Evolutionary conservation across 2,113 vertebrate genomes (phyloP), one percentile per base, ranked within the genome.

Genomic region (Tretioscincus oriximinensis): DNA sequence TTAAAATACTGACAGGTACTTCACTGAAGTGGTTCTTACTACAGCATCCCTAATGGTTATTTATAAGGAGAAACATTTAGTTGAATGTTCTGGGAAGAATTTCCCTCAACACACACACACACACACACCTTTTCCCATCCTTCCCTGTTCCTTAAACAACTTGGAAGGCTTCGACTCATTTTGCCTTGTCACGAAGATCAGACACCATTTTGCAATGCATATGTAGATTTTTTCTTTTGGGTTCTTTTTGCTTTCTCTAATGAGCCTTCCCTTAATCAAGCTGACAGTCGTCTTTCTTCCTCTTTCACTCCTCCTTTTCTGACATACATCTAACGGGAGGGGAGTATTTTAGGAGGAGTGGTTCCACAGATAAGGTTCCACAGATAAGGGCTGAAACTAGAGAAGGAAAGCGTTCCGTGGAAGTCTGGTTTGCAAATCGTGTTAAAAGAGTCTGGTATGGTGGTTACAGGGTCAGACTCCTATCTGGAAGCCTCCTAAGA

Each of bases 231-330:
- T n/a, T n/a, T n/a, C n/a, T n/a, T n/a, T 78, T 93, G 85, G 90
- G 90, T 92, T 93, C 93, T 95, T 91, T 93, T 94, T 93, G 91
- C 94, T 94, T 89, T 94, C 94, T 93, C 94, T 96, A 96, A 96
- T 94, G 95, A 96, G 93, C 88, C 87, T 91, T 95, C 94, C 93
- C 94, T 95, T 95, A 94, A 96, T 95, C 95, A 96, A 85, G 92
- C 90, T 95, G 95, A 96, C 95, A 95, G 94, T 92, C 67, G 92
- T 93, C 89, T 94, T 95, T 95, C 92, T 95, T 51, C 31, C 14
- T 14, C 31, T 11, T 5, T 9, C 47, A n/a, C 28, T 24, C 3
- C 35, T 12, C 47, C 41, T 47, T 68, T 92, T 78, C 89, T 77
- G 87, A 90, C 88, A 91, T n/a, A 74, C 72, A 91, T 92, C 90